Evolutionary conservation across 2,888 invertebrate genomes (phyloP), one percentile per base, ranked within the genome.

Genomic region (Parnassius mnemosyne): DNA sequence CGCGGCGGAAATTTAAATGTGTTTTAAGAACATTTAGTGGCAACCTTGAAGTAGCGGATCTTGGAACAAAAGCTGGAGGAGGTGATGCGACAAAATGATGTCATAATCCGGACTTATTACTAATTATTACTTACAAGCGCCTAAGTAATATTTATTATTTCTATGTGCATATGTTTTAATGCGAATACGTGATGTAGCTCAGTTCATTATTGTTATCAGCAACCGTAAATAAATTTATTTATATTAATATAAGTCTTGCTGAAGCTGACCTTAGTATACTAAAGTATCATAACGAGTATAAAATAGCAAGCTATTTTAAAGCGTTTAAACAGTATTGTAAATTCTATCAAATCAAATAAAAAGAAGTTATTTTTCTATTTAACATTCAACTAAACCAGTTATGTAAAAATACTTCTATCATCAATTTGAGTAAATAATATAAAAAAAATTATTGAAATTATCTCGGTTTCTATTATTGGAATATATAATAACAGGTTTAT

Each of bases 71-170:
- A 68, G 66, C 62, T 67, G 66, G 52, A 59, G 65, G 49, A 59
- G 60, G 55, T 68, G 66, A 65, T 66, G 67, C 67, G 69, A 70
- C 67, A 13, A 52, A 55, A 63, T 73, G 73, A 73, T 71, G 73
- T 71, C 73, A 73, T 69, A 63, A 60, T 64, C 57, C 59, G 64
- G 65, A 65, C 66, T 68, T 63, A 63, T 63, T 53, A 65, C 61
- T 61, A 63, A 65, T 53, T 65, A 41, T 58, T 52, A 60, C 60
- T 63, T 63, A 57, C 50, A 60, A 58, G 44, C 60, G 57, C 49
- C 55, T 61, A 58, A 13, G 42, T 54, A 54, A 52, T 51, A 10
- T 54, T 63, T 55, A 55, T 47, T 42, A 42, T 55, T 51, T 46
- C 61, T 44, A 50, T 56, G 25, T 44, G 41, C 41, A 58, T 60